Evolutionary conservation across 2,113 vertebrate genomes (phyloP).

Genomic region (Melanostigma gelatinosum): DNA sequence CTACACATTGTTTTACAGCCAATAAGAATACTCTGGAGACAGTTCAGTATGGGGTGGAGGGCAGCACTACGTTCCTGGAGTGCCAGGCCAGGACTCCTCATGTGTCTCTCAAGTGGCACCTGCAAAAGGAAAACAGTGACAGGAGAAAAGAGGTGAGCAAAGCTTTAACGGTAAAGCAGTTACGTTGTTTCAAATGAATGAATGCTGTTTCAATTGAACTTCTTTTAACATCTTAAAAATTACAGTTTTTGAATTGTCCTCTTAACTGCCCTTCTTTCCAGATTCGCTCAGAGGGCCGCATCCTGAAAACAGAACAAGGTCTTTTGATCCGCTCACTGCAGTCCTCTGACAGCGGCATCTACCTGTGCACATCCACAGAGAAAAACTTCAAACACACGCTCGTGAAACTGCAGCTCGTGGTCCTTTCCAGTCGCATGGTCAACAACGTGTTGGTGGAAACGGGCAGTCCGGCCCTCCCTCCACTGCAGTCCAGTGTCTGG

Average conservation of each 20-base stretch:
- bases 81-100: constrained; percentile 96
- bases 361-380: constrained; percentile 97
- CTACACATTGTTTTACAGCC: constrained; percentile 75
- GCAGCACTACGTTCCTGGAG: constrained; percentile 95
- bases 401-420: constrained; percentile 91
- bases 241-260: neutral
- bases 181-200: neutral
- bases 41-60: constrained; percentile 94
- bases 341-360: constrained; percentile 89
- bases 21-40: constrained; percentile 93
- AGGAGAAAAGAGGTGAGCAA: constrained; percentile 92
- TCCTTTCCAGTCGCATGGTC: constrained; percentile 90
- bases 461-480: constrained; percentile 72
- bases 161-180: neutral
- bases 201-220: neutral
- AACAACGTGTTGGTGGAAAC: constrained; percentile 90
- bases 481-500: constrained; percentile 83
- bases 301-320: constrained; percentile 93
- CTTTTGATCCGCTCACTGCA: constrained; percentile 94
- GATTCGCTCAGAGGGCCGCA: constrained; percentile 93
- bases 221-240: neutral
- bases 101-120: constrained; percentile 94
- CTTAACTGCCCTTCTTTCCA: constrained; percentile 53
- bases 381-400: constrained; percentile 98
- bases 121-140: constrained; percentile 96